These are phyloP conservation scores for Pheosia gnoma DNA, from an alignment of 2,888 invertebrate species.

Conservation along the genomic window DNA sequence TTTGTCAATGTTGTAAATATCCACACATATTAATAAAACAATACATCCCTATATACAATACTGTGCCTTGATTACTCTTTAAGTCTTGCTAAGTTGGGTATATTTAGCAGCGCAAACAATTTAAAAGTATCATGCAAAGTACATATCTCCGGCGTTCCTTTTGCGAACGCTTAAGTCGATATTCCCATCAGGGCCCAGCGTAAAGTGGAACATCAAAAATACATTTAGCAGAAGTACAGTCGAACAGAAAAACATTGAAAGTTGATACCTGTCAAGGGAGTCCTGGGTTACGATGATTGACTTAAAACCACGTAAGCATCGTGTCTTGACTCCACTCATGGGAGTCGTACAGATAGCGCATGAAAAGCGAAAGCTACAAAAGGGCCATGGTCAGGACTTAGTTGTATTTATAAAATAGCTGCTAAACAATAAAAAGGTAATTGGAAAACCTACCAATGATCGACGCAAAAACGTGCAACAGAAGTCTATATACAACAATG, in stretches of 20 bases:
- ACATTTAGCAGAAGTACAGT: conserved; percentile 1
- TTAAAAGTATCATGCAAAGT: too few species aligned
- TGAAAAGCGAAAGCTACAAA: neutral
- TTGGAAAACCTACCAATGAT: too few species aligned
- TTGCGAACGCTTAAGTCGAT: too few species aligned
- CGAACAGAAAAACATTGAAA: conserved; percentile 9
- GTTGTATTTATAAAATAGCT: neutral
- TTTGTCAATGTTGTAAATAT: too few species aligned
- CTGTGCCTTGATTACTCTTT: too few species aligned
- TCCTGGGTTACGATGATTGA: conserved; percentile 21
- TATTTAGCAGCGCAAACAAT: too few species aligned
- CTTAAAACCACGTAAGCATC: conserved; percentile 35
- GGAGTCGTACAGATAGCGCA: conserved; percentile 27
- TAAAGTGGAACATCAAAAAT: neutral
- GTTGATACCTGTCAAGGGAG: conserved; percentile 22
- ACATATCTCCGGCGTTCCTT: too few species aligned
- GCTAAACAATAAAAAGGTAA: neutral
- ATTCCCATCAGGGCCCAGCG: neutral
- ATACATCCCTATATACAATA: too few species aligned
- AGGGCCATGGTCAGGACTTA: neutral
- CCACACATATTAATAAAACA: too few species aligned
- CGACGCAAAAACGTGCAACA: too few species aligned
- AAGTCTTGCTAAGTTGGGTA: too few species aligned
- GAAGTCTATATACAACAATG: too few species aligned
- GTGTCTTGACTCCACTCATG: conserved; percentile 30